Conservation (phyloP, 2,888 invertebrate species). For the Seladonia tumulorum region DNA sequence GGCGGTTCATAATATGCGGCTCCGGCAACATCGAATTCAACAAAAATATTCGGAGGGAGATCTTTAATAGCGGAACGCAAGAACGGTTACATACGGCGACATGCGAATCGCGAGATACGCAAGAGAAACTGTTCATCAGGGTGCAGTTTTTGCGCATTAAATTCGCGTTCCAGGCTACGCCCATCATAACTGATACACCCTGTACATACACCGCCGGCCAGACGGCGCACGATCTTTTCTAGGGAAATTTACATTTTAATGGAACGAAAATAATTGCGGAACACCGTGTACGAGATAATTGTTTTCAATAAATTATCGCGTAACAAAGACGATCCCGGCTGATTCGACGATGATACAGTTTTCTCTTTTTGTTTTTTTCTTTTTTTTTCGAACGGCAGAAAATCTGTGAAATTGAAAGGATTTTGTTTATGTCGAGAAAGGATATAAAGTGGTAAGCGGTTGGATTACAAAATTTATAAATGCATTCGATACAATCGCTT, state of each 20-base stretch:
- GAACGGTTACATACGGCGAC: neutral
- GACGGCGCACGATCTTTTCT: neutral
- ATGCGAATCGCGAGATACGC: neutral
- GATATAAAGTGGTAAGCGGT: too few relatives aligned
- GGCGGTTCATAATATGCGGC: neutral
- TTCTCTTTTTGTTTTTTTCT: neutral
- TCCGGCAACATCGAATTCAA: neutral
- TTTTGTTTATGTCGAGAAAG: too few relatives aligned
- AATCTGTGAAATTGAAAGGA: neutral
- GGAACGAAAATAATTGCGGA: slow-evolving; percentile 5
- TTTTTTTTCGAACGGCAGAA: neutral
- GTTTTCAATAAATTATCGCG: neutral
- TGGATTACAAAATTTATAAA: too few relatives aligned
- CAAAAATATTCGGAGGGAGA: neutral
- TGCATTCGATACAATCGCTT: neutral
- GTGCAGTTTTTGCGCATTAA: neutral
- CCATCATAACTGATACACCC: neutral
- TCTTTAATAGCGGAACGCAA: neutral
- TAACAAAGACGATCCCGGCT: neutral
- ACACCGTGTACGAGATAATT: neutral
- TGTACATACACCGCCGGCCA: neutral
- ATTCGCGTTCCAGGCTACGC: neutral
- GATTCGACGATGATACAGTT: neutral
- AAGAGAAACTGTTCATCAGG: neutral
- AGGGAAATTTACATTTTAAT: slow-evolving; percentile 10